Evolutionary conservation across 1,140 invertebrate species (phyloP).

Genomic region (Pseudobourletiella spinata): DNA sequence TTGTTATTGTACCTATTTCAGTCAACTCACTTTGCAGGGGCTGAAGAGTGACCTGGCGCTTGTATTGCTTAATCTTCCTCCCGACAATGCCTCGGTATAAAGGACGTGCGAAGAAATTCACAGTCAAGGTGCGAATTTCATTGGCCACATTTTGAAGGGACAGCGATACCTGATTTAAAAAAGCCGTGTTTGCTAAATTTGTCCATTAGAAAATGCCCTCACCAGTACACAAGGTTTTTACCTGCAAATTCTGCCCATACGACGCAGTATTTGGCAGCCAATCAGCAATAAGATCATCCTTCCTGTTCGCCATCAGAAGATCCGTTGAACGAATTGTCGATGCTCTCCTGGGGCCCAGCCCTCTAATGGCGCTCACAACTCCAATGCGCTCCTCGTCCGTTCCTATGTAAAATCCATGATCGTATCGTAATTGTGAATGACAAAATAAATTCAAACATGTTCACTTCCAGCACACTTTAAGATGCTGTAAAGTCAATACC

Average conservation of each 20-base stretch:
- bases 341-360: conserved; percentile 43
- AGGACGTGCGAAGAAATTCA: conserved; percentile 18
- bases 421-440: too few relatives aligned
- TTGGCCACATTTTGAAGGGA: conserved; percentile 18
- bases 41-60: conserved; percentile 14
- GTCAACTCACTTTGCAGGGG: conserved; percentile 14
- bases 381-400: conserved; percentile 38
- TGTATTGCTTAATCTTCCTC: conserved; percentile 15
- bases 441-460: too few relatives aligned
- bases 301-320: conserved; percentile 20
- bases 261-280: conserved; percentile 9
- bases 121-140: conserved; percentile 10
- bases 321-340: conserved; percentile 45
- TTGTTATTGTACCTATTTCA: too few relatives aligned
- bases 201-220: neutral
- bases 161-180: conserved; percentile 7
- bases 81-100: conserved; percentile 17
- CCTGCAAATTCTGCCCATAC: conserved; percentile 16
- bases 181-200: neutral
- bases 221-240: too few relatives aligned
- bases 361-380: conserved; percentile 44
- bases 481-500: conserved; percentile 4
- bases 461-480: too few relatives aligned
- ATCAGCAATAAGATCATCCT: conserved; percentile 35
- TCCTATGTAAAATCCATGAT: neutral